Evolutionary conservation across 2,113 vertebrate genomes (phyloP).

Genomic region (Leucoraja erinaceus): DNA sequence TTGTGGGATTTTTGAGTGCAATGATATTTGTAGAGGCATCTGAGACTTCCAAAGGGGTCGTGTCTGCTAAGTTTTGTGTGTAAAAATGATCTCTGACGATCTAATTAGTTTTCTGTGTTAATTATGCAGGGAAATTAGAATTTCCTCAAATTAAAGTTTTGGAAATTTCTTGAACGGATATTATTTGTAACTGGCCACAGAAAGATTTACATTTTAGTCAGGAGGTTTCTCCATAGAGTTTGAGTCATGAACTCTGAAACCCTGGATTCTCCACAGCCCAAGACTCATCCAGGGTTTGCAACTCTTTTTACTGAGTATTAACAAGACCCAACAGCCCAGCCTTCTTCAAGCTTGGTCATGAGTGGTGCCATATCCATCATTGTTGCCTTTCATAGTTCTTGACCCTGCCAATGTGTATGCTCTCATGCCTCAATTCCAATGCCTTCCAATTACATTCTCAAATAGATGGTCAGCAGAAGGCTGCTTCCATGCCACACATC

Average conservation of each 20-base stretch:
- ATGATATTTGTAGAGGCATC: not conserved
- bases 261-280: not conserved
- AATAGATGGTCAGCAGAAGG: too few species aligned
- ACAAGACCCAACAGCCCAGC: not conserved
- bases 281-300: not conserved
- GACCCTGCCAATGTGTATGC: not conserved
- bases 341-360: not conserved
- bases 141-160: not conserved
- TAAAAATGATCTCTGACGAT: not conserved
- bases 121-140: not conserved
- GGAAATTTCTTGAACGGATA: not conserved
- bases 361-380: not conserved
- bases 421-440: not conserved
- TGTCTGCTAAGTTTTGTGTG: not conserved
- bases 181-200: not conserved
- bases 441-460: not conserved
- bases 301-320: not conserved
- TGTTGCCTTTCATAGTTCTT: not conserved
- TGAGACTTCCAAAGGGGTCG: not conserved
- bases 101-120: not conserved
- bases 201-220: not conserved
- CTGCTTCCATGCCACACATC: too few species aligned
- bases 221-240: not conserved
- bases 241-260: not conserved
- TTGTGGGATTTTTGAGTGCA: not conserved